Base-by-base conservation (phyloP, 2,797 vertebrate genomes). In the Sphenodon punctatus region DNA sequence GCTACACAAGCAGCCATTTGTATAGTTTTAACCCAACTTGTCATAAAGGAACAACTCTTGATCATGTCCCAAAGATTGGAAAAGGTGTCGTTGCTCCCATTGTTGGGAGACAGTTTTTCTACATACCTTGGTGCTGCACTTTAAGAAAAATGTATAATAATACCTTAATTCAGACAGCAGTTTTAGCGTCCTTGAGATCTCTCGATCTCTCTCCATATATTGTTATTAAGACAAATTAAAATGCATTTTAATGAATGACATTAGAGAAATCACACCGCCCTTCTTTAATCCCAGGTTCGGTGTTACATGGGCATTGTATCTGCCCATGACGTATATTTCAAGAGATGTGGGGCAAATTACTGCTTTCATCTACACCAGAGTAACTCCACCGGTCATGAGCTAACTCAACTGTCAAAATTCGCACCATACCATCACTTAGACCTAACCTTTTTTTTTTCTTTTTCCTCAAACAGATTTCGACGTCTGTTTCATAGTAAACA, bases 381-480 rank as follows among this genome's bases (percentile, higher is more conserved):
- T 59, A 67, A 83, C 61, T 27, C 20, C 4, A n/a, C 38, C 75
- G 67, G 30, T 77, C 78, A 69, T 51, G 58, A 11, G 32, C 71
- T 48, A 27, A 34, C 60, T 71, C 8, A 9, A 72, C 43, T 71
- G 39, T 13, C 16, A 12, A n/a, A 77, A 63, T 11, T 68, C 51
- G 68, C 8, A 4, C 49, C 41, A 55, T 73, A 6, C 2, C 69
- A 61, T 51, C 48, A 43, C 71, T 72, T 13, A 12, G 2, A 53
- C 55, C 41, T 34, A 61, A 65, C 67, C 68, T 55, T 55, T 46
- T 30, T 75, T n/a, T n/a, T n/a, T n/a, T n/a, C 58, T 91, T 81
- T 83, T 61, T 89, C 82, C 73, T 66, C 70, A 82, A 75, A 59
- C 42, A 71, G 88, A 88, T 2, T 14, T 22, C 32, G 32, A 64